These are phyloP conservation scores for Cosmopolites sordidus DNA, from an alignment of 2,888 invertebrate species.

Conservation along the genomic window DNA sequence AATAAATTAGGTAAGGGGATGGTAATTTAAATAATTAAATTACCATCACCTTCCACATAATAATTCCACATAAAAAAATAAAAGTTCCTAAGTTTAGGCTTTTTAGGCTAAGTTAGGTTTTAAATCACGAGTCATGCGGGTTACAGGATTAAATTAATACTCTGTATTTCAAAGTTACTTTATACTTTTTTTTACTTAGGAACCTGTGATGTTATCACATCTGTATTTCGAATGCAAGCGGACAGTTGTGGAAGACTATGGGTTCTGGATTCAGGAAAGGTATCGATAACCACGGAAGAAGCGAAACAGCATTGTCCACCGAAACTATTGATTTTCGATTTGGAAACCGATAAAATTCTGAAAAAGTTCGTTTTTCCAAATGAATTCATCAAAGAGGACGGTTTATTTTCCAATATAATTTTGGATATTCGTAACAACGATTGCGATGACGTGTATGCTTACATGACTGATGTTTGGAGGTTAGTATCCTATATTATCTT, in stretches of 20 bases:
- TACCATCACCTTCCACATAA: no score
- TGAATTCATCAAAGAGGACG: constrained; percentile 62
- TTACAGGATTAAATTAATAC: no score
- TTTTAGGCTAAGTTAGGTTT: no score
- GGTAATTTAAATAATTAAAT: no score
- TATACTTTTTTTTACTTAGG: no score
- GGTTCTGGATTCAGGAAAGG: constrained; percentile 76
- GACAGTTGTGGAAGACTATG: constrained; percentile 74
- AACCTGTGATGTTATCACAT: constrained; percentile 66
- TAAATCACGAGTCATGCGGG: no score
- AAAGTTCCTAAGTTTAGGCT: no score
- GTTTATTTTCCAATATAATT: constrained; percentile 63
- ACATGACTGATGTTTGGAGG: constrained; percentile 68
- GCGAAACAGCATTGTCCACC: constrained; percentile 70
- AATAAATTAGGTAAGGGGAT: no score
- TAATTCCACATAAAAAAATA: no score
- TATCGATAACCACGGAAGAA: constrained; percentile 60
- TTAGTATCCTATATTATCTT: constrained; percentile 1
- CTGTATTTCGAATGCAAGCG: constrained; percentile 70
- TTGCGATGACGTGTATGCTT: constrained; percentile 62
- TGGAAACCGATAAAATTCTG: constrained; percentile 55
- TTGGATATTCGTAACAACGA: constrained; percentile 47
- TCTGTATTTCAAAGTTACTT: no score
- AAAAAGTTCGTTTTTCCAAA: constrained; percentile 61
- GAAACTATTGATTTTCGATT: constrained; percentile 67